Base-by-base conservation (phyloP, 1,140 invertebrate species). In the Caenorhabditis briggsae region DNA sequence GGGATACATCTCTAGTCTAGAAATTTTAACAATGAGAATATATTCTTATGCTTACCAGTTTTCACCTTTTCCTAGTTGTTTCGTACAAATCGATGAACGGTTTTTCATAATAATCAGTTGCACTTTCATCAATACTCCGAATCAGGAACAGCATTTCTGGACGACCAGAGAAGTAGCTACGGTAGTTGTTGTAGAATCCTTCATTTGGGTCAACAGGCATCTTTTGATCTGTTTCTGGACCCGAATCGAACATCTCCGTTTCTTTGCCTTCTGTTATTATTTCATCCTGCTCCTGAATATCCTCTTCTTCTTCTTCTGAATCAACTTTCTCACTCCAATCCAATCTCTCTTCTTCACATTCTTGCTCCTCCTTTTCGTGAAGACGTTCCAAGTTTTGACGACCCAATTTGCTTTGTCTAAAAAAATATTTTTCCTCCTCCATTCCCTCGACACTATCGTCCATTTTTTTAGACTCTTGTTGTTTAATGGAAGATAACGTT, bases 151-250 rank as follows among this genome's bases (percentile, higher is more conserved):
- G 7, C 2, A 78, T 46, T 23, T 78, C 70, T 9, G 70, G 70
- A 11, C 70, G 46, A 8, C 46, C 11, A 20, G 11, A 6, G n/a
- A 78, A 78, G 20, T 78, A 78, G 12, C 53, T 41, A 20, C 70
- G 43, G n/a, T 50, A 78, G 70, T 78, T 78, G 33, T 78, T 78
- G 70, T 78, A 78, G 70, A 78, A 78, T 14, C 5, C 33, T 11
- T 78, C 70, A 7, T 23, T 41, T 23, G n/a, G 23, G 11, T 78
- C 46, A 2, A 46, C 20, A 70, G 56, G 7, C 61, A 33, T 33
- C 33, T 33, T 33, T 33, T 33, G 33, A 33, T 33, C 33, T 33
- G 33, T 33, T 33, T 33, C 33, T 33, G 33, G 33, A 61, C 59
- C 20, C 11, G 59, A 25, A 61, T 23, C 59, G 25, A 18, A 2